These are phyloP conservation scores for Lasioglossum pauxillum DNA, from an alignment of 2,888 invertebrate genomes.

Conservation along the genomic window DNA sequence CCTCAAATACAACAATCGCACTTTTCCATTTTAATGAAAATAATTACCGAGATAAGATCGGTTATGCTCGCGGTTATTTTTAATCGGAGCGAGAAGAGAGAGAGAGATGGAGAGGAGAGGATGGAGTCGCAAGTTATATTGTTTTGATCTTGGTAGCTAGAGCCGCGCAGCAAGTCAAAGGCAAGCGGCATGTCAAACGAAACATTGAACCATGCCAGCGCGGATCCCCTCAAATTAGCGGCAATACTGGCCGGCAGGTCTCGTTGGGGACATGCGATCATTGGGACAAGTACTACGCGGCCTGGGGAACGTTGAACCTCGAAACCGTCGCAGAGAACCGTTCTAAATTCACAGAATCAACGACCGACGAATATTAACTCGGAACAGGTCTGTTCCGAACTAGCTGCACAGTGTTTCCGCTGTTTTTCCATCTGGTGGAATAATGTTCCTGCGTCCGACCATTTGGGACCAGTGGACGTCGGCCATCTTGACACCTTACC, in stretches of 20 bases:
- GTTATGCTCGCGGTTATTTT: constrained; percentile 30
- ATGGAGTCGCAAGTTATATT: constrained; percentile 18
- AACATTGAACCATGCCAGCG: constrained; percentile 65
- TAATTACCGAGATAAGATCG: constrained; percentile 44
- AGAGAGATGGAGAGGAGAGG: neutral
- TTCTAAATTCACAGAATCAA: constrained; percentile 44
- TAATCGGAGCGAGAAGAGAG: constrained; percentile 10
- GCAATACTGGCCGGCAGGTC: constrained; percentile 68
- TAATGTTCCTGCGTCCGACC: too few relatives aligned
- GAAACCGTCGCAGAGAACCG: constrained; percentile 22
- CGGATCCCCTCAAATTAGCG: constrained; percentile 70
- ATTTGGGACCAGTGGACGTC: too few relatives aligned
- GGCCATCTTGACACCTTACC: too few relatives aligned
- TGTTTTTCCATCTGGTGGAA: neutral
- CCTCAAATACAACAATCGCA: constrained; percentile 28
- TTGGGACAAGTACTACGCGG: constrained; percentile 66
- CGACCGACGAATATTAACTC: neutral
- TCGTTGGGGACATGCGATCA: constrained; percentile 62
- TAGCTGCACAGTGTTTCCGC: neutral
- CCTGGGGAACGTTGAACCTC: constrained; percentile 77
- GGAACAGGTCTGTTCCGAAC: neutral
- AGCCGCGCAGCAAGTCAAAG: constrained; percentile 57
- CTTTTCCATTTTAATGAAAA: constrained; percentile 53
- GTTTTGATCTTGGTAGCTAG: constrained; percentile 48
- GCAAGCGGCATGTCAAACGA: constrained; percentile 63